These are phyloP conservation scores for Nomada ruficornis DNA, from an alignment of 2,888 invertebrate genomes.

Conservation along the genomic window DNA sequence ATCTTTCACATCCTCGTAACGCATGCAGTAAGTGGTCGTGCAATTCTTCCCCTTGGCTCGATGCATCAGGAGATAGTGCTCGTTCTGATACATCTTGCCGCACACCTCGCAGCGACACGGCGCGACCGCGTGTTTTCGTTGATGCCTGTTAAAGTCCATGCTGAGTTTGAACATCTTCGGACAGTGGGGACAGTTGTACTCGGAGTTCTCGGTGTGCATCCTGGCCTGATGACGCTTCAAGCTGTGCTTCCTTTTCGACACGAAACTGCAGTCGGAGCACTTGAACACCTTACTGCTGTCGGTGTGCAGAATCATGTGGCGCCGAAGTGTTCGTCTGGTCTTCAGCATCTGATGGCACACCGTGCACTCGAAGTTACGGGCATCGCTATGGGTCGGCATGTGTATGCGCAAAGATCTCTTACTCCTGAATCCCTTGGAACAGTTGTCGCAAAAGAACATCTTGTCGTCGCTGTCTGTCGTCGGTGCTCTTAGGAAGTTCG, in stretches of 20 bases:
- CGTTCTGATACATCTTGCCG: constrained; percentile 14
- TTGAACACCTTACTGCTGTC: not conserved
- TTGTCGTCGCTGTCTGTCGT: not conserved
- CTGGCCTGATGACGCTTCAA: constrained; percentile 25
- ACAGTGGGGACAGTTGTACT: constrained; percentile 29
- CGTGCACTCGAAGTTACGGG: constrained; percentile 8
- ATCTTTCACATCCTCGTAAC: not conserved
- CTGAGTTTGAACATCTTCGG: constrained; percentile 22
- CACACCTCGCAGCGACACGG: constrained; percentile 23
- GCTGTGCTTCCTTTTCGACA: not conserved
- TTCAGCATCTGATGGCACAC: constrained; percentile 26
- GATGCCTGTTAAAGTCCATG: constrained; percentile 8
- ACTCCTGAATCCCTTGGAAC: constrained; percentile 11
- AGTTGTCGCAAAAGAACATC: constrained; percentile 13
- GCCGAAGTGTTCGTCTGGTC: not conserved
- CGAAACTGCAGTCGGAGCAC: constrained; percentile 41
- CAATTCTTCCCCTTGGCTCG: not conserved
- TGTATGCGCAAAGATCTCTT: constrained; percentile 8
- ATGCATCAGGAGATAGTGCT: constrained; percentile 21
- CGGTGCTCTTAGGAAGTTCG: not conserved
- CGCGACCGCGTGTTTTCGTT: not conserved
- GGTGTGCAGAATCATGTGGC: constrained; percentile 16
- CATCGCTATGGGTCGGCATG: constrained; percentile 4
- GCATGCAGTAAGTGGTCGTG: not conserved
- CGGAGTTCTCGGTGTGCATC: constrained; percentile 11